Conservation (phyloP, 2,113 vertebrate genomes). For the Cyphotilapia sp. region DNA sequence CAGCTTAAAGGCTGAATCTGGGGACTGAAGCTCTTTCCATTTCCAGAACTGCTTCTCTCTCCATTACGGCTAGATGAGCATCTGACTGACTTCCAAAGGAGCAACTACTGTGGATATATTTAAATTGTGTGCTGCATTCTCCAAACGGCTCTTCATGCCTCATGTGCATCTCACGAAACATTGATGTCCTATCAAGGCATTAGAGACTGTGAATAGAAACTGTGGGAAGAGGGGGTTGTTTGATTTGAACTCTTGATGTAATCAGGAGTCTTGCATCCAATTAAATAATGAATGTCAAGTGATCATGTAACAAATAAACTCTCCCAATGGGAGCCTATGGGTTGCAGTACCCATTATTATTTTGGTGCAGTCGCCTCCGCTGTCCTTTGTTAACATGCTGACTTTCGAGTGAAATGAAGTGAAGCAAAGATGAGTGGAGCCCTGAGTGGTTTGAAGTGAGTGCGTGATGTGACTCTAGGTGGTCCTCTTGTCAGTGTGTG, state of each 20-base stretch:
- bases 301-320: conserved; percentile 40
- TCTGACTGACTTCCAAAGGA: conserved; percentile 30
- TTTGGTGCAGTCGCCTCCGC: neutral
- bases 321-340: neutral
- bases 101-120: neutral
- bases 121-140: neutral
- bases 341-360: conserved; percentile 23
- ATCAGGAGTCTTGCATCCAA: conserved; percentile 29
- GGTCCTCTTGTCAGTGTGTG: neutral
- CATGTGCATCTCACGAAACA: neutral
- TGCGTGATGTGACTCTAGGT: neutral
- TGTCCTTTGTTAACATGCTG: conserved; percentile 12
- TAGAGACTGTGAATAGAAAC: neutral
- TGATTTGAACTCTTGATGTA: conserved; percentile 20
- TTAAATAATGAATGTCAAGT: conserved; percentile 62
- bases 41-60: conserved; percentile 45
- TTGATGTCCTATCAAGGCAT: neutral
- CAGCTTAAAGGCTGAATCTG: conserved; percentile 73
- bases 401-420: conserved; percentile 42
- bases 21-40: conserved; percentile 59
- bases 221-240: neutral
- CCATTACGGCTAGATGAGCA: conserved; percentile 47
- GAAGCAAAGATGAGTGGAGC: conserved; percentile 5
- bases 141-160: neutral
- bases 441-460: conserved; percentile 14